These are phyloP conservation scores for Xiphophorus hellerii DNA, from an alignment of 2,113 vertebrate genomes.

Conservation along the genomic window DNA sequence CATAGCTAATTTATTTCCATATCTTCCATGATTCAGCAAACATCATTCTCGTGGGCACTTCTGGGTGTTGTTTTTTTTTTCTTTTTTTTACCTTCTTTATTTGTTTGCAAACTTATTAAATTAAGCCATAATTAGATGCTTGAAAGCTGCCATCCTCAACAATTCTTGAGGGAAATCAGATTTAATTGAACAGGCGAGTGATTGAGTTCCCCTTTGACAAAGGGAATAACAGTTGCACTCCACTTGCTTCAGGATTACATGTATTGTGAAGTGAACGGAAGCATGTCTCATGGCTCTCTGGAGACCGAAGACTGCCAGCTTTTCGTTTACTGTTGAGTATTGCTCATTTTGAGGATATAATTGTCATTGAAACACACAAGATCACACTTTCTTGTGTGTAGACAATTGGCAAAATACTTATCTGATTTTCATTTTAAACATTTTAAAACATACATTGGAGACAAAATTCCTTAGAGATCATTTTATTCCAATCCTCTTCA, in stretches of 20 bases:
- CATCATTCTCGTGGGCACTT: constrained; percentile 8
- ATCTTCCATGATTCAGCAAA: constrained; percentile 35
- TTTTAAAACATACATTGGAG: neutral
- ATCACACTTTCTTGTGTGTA: neutral
- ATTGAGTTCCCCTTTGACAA: constrained; percentile 36
- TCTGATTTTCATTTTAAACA: neutral
- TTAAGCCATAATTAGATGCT: constrained; percentile 60
- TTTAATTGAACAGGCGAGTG: constrained; percentile 52
- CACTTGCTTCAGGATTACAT: constrained; percentile 54
- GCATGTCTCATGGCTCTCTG: constrained; percentile 18
- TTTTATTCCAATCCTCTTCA: no score
- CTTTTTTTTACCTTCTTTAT: constrained; percentile 7
- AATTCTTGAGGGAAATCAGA: constrained; percentile 59
- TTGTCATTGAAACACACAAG: neutral
- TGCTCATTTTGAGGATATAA: neutral
- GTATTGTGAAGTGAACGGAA: constrained; percentile 45
- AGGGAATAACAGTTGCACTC: constrained; percentile 46
- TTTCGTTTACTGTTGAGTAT: constrained; percentile 18
- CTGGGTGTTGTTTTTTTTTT: neutral
- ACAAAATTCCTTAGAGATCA: neutral
- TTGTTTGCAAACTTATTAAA: constrained; percentile 47
- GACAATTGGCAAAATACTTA: neutral
- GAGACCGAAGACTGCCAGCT: constrained; percentile 18
- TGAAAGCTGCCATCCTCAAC: constrained; percentile 55
- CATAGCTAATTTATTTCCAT: constrained; percentile 32